Percentiles rank a stretch among this genome's conserved stretches.
Conservation (phyloP, 2,888 invertebrate genomes). For the Disparrhopalites patrizii region DNA sequence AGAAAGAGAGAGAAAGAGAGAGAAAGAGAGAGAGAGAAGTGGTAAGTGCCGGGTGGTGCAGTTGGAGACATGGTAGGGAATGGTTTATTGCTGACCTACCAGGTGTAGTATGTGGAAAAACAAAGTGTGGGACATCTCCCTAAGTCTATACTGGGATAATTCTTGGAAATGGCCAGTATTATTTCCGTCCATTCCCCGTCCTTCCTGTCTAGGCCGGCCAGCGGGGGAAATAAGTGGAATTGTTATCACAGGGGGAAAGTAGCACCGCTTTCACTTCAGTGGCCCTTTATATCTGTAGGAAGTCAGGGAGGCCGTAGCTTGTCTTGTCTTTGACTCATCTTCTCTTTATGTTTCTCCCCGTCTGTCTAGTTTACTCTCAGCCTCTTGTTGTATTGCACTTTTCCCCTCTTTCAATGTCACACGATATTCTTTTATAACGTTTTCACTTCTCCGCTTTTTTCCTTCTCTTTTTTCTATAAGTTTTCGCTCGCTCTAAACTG, state of each 20-base stretch:
- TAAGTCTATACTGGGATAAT: conserved; percentile 2
- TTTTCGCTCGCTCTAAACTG: too few species aligned
- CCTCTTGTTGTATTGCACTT: too few species aligned
- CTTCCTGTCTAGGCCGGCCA: conserved; percentile 7
- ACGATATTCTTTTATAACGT: too few species aligned
- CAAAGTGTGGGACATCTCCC: not conserved
- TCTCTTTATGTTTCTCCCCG: not conserved
- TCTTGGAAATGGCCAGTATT: not conserved
- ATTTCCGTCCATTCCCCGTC: too few species aligned
- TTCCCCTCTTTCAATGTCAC: too few species aligned
- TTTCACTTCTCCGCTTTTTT: too few species aligned
- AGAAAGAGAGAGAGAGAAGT: not conserved
- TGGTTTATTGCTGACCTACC: not conserved
- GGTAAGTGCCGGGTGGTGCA: not conserved
- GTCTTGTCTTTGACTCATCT: too few species aligned
- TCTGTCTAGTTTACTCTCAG: too few species aligned
- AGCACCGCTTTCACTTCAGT: conserved; percentile 16
- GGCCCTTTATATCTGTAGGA: not conserved
- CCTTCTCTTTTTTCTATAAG: too few species aligned
- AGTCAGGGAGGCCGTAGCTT: not conserved
- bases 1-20: not conserved
- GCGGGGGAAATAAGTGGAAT: conserved; percentile 18
- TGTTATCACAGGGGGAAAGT: conserved; percentile 24
- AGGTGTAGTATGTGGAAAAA: not conserved
- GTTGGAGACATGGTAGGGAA: not conserved